phyloP scores from a whole-genome alignment of 2,797 vertebrate genomes.

The Lagorchestes hirsutus region DNA sequence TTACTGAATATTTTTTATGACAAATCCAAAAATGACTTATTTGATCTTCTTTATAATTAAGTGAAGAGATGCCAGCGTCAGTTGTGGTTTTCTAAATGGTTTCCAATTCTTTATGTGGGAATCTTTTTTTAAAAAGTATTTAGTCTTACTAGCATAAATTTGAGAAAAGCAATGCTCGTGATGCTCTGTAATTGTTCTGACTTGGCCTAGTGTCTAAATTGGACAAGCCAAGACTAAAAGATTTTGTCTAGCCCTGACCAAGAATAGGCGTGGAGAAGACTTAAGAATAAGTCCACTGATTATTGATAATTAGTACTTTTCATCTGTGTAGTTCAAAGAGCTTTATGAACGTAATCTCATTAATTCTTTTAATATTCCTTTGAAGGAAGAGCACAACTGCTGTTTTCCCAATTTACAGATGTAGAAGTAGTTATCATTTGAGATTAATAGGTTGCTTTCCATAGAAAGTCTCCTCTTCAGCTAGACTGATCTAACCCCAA shows the following conservation, averaged over 20 bases:
- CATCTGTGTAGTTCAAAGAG: conserved; percentile 59
- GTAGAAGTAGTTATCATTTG: conserved; percentile 48
- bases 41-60: conserved; percentile 41
- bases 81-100: conserved; percentile 22
- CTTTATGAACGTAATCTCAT: conserved; percentile 65
- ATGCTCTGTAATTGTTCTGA: conserved; percentile 17
- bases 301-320: conserved; percentile 69
- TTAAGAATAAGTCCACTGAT: conserved; percentile 64
- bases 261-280: conserved; percentile 55
- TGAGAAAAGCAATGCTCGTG: conserved; percentile 15
- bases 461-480: conserved; percentile 47
- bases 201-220: conserved; percentile 35
- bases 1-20: conserved; percentile 54
- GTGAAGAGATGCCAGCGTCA: background rate
- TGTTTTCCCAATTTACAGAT: conserved; percentile 59
- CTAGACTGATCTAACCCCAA: conserved; percentile 16
- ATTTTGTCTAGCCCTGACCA: conserved; percentile 47
- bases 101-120: conserved; percentile 17
- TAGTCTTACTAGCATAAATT: conserved; percentile 39
- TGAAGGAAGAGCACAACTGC: conserved; percentile 57
- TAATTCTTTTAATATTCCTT: conserved; percentile 63
- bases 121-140: background rate
- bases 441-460: conserved; percentile 48
- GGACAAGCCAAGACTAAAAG: conserved; percentile 31
- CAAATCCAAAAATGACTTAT: conserved; percentile 15